Evolutionary conservation across 2,888 invertebrate genomes (phyloP), one percentile per base, ranked within the genome.

Genomic region (Tinea trinotella): DNA sequence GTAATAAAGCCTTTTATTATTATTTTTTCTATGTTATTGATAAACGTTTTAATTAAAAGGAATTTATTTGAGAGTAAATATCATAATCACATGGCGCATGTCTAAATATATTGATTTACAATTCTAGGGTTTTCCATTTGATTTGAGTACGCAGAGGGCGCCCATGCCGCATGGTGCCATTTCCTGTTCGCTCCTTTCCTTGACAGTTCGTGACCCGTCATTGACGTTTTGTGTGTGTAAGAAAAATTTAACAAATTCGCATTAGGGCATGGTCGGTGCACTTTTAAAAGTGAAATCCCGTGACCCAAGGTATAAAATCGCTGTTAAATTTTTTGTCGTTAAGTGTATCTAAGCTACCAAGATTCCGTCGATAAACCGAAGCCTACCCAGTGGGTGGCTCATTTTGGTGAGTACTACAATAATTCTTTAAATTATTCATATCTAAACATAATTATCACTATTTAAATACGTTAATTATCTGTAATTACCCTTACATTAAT

Each of bases 301-400:
- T 78, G 74, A 71, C 63, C 67, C 69, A 72, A 81, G 77, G 74
- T 76, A 71, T 72, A 60, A 70, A 71, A 74, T 73, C 75, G 84
- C 77, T 74, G 75, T 79, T 75, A 70, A 74, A 75, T 84, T 86
- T 85, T 84, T 80, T 77, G 74, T 81, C 82, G 82, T 82, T 79
- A 79, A 84, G 86, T 86, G 86, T 82, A 72, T 82, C 70, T 86
- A 91, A 90, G 88, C 90, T 88, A 89, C 88, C 92, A 92, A 90
- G 90, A 92, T 92, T 92, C 92, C 92, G 91, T 90, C 91, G 88
- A 89, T 89, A 92, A 90, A 87, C 88, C 88, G 87, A 88, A 89
- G 89, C 90, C 91, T 89, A 90, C 91, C 92, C 91, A 90, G 88
- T 90, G 92, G 92, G 92, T 92, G 92, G 92, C 92, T 89, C 87